Percentiles rank a stretch among this genome's conserved stretches.
These are phyloP conservation scores for Halichoeres trimaculatus DNA, from an alignment of 2,113 vertebrate genomes.

Conservation along the genomic window DNA sequence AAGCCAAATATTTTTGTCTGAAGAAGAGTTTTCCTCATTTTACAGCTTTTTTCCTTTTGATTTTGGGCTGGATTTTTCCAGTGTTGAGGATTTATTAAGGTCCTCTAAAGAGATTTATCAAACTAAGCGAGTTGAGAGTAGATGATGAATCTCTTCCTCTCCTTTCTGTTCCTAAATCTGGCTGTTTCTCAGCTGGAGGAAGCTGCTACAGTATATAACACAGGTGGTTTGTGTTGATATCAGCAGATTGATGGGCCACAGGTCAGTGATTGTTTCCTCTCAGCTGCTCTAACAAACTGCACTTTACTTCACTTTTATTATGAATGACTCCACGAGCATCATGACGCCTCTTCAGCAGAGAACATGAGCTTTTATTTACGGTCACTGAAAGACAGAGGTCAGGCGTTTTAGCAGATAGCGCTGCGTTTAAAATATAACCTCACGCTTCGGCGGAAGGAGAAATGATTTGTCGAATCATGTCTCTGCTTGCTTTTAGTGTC, in stretches of 20 bases:
- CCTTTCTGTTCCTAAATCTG: background rate
- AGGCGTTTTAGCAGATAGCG: constrained; percentile 47
- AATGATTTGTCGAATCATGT: constrained; percentile 49
- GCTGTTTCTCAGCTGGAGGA: background rate
- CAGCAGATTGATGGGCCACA: constrained; percentile 43
- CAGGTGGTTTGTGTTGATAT: constrained; percentile 32
- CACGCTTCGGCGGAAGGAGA: constrained; percentile 22
- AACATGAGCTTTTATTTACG: constrained; percentile 65
- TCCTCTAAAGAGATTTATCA: background rate
- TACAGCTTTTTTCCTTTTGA: background rate
- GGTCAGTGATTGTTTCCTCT: constrained; percentile 49
- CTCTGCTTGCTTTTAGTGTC: constrained; percentile 79
- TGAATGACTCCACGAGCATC: constrained; percentile 54
- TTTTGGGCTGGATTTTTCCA: background rate
- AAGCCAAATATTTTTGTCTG: background rate
- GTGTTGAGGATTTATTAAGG: background rate
- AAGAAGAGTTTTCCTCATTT: no score
- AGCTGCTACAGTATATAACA: background rate
- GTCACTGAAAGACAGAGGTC: constrained; percentile 49
- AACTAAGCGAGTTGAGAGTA: background rate
- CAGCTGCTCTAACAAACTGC: constrained; percentile 20
- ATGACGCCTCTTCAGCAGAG: constrained; percentile 51
- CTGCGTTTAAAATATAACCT: constrained; percentile 33
- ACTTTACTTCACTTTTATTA: constrained; percentile 55
- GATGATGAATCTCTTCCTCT: background rate